Base-by-base conservation (phyloP, 2,113 vertebrate genomes). In the Cichladusa arquata region DNA sequence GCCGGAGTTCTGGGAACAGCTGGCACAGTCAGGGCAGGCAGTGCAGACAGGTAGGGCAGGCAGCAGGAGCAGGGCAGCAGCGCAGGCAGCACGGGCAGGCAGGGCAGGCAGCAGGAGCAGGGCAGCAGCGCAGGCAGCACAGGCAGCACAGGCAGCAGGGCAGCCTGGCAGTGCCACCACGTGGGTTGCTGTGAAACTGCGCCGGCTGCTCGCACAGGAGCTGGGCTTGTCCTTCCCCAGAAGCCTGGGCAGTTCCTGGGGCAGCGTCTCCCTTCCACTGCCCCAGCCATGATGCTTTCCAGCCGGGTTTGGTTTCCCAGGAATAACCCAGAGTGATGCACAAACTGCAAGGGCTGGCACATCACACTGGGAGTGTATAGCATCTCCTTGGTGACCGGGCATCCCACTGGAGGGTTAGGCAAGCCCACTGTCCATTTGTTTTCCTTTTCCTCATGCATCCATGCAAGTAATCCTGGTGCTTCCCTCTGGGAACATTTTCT, bases 141-240 rank as follows among this genome's bases (percentile, higher is more conserved):
- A 15, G 88, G 88, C 58, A 42, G 28, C 11, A 3, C 58, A 19
- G n/a, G 11, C 69, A n/a, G 26, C 48, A 23, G 92, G 51, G 78
- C 86, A 87, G 95, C 92, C 71, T 76, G 90, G 79, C 86, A 90
- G 86, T 86, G 94, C 94, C 93, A 70, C 92, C 90, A 14, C 25
- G 90, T 22, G 92, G 95, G 92, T 82, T 50, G 34, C n/a, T 5
- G 69, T 2, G 88, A 93, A 93, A 95, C 73, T 96, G 93, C 95
- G n/a, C n/a, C 88, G 44, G 54, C 58, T 44, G 62, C 71, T 58
- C 23, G 9, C 83, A 4, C 12, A 6, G 44, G 18, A 82, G 38
- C 62, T 2, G 31, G 22, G 33, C 29, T 90, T 36, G 31, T 40
- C 23, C 4, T 26, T 40, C 22, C 22, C 5, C 3, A 0, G 28